These are phyloP conservation scores for Cavia porcellus DNA, from an alignment of 2,113 vertebrate species.

Conservation along the genomic window DNA sequence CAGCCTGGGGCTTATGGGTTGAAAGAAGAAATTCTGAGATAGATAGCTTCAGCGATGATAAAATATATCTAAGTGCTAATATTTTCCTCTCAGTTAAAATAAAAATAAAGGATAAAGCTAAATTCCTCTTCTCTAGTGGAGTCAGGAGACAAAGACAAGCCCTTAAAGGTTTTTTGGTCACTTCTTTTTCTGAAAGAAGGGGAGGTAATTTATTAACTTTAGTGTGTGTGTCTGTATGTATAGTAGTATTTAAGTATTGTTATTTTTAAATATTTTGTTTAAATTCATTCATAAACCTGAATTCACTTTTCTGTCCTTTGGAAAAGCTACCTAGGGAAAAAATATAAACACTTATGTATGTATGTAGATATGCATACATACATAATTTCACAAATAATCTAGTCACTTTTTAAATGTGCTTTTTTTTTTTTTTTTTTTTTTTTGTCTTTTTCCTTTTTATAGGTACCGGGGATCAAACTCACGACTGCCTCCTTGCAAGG, in stretches of 20 bases:
- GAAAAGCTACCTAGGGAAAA: conserved; percentile 14
- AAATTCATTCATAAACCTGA: conserved; percentile 12
- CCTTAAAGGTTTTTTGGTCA: not conserved
- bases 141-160: conserved; percentile 16
- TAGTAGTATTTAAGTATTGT: not conserved
- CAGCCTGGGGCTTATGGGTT: not conserved
- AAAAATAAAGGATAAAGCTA: conserved; percentile 6
- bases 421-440: not conserved
- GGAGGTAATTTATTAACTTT: not conserved
- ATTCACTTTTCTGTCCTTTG: conserved; percentile 51
- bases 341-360: not conserved
- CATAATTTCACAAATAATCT: not conserved
- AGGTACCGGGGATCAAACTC: too few species aligned
- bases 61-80: not conserved
- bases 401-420: not conserved
- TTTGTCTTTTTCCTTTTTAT: too few species aligned
- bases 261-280: conserved; percentile 38
- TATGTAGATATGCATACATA: not conserved
- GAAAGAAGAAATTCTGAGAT: conserved; percentile 26
- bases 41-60: conserved; percentile 15
- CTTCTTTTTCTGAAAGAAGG: not conserved
- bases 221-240: not conserved
- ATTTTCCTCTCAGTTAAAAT: conserved; percentile 38
- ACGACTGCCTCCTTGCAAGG: too few species aligned
- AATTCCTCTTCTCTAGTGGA: not conserved